A percentile compares a stretch with the other conserved stretches of the same genome.
phyloP scores from a whole-genome alignment of 2,113 vertebrate genomes.

The Telmatochromis sp. region DNA sequence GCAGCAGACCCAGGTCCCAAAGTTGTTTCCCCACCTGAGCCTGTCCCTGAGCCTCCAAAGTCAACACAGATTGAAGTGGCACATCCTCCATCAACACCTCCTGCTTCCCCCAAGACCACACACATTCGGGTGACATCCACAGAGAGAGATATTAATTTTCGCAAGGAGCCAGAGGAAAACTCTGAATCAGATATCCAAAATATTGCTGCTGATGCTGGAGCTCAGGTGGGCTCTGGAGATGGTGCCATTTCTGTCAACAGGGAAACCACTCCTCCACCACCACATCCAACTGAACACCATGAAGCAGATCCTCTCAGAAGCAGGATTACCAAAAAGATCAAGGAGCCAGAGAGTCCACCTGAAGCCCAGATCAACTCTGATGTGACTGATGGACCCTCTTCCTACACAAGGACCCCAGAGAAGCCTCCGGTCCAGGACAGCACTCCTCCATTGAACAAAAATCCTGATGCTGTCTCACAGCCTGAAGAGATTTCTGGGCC shows the following conservation, averaged over 20 bases:
- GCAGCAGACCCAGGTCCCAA: neutral
- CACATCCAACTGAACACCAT: neutral
- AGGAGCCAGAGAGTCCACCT: neutral
- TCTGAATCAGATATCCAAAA: slow-evolving; percentile 21
- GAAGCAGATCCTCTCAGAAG: neutral
- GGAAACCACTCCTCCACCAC: neutral
- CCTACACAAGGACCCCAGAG: neutral
- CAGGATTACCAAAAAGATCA: neutral
- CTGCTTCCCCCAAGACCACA: slow-evolving; percentile 1
- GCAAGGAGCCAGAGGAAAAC: slow-evolving; percentile 44
- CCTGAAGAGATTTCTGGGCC: slow-evolving; percentile 9
- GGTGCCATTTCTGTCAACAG: neutral
- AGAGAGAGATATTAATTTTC: neutral
- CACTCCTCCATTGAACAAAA: neutral
- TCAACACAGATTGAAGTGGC: neutral
- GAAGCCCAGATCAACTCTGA: neutral
- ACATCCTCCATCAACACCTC: slow-evolving; percentile 17
- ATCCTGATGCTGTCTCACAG: neutral
- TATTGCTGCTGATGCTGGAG: neutral
- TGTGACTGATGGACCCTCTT: neutral
- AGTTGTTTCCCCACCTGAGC: neutral
- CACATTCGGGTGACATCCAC: neutral
- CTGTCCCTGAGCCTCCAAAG: neutral
- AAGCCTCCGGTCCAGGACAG: slow-evolving; percentile 65
- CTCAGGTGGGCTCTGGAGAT: neutral